A percentile compares a stretch with the other conserved stretches of the same genome.
phyloP scores from a whole-genome alignment of 2,888 invertebrate genomes.

The Acronicta leporina region DNA sequence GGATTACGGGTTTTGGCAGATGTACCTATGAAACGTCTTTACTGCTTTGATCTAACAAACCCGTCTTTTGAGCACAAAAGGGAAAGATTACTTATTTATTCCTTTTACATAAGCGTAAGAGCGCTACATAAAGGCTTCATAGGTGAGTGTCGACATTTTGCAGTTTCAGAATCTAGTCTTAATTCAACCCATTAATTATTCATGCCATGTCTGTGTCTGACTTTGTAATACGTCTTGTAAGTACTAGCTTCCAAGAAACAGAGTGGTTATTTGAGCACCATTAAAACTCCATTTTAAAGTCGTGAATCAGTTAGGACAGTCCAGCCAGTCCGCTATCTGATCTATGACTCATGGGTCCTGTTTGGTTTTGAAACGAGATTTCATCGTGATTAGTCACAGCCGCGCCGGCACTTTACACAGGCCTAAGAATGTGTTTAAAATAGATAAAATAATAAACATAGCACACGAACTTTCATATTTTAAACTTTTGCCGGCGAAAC shows the following conservation, averaged over 20 bases:
- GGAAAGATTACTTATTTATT: conserved; percentile 25
- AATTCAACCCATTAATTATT: conserved; percentile 10
- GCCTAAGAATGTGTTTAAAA: conserved; percentile 56
- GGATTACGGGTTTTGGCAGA: conserved; percentile 37
- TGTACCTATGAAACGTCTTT: conserved; percentile 29
- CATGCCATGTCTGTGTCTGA: conserved; percentile 10
- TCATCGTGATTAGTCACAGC: conserved; percentile 66
- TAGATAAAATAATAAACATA: conserved; percentile 52
- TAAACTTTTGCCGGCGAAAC: conserved; percentile 16
- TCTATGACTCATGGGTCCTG: conserved; percentile 64
- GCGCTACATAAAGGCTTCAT: not conserved
- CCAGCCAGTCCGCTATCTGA: conserved; percentile 56
- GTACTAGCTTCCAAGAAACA: conserved; percentile 32
- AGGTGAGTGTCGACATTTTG: not conserved
- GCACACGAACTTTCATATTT: conserved; percentile 31
- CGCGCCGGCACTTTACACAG: conserved; percentile 42
- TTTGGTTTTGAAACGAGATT: conserved; percentile 61
- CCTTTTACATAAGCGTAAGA: conserved; percentile 4
- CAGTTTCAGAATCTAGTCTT: not conserved
- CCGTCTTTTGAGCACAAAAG: conserved; percentile 20
- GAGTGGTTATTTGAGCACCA: conserved; percentile 21
- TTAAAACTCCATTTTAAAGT: conserved; percentile 35
- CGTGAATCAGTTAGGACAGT: conserved; percentile 51
- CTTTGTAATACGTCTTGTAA: conserved; percentile 8
- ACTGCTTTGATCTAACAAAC: conserved; percentile 38